Base-by-base conservation (phyloP, 2,888 invertebrate genomes). In the Heliconius ismenius region DNA sequence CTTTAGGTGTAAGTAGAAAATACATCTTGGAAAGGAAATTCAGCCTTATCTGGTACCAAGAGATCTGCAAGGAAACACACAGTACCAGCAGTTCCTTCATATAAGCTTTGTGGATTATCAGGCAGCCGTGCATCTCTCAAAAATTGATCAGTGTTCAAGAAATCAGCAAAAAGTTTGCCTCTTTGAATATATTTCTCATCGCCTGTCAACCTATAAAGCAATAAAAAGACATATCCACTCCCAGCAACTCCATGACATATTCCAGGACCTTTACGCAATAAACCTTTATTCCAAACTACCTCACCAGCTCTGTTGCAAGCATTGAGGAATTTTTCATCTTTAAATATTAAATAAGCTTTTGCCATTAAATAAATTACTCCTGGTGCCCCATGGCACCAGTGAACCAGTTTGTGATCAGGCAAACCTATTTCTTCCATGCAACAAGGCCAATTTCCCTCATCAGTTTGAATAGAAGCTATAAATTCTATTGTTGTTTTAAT, bases 301-400 rank as follows among this genome's bases (percentile, higher is more conserved):
- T 98, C 97, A 0, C 96, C 97, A 81, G 96, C 96, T 79, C 93
- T 95, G 1, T 95, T 84, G 82, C 97, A 96, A 0, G 97, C 95
- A 28, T 95, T 87, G 43, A 97, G 89, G 87, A 97, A 98, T 85
- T 95, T 96, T 1, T 95, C 92, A 64, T 98, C 97, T 79, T 96
- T 95, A 92, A 96, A 98, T 2, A 96, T 89, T 49, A 96, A 87
- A 87, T 96, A 98, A 0, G 98, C 97, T 88, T 96, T 97, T 2
- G 97, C 97, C 94, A 98, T 95, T 58, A 98, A 88, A 85, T 98
- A 98, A 11, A 98, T 93, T 1, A 96, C 95, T 0, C 98, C 98
- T 13, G 97, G 96, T 15, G 97, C 97, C 0, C 98, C 98, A 87
- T 98, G 98, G 87, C 98, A 98, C 98, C 98, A 98, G 86, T 98